These are phyloP conservation scores for Thysanoteuthis rhombus DNA, from an alignment of 2,888 invertebrate genomes.

Conservation along the genomic window DNA sequence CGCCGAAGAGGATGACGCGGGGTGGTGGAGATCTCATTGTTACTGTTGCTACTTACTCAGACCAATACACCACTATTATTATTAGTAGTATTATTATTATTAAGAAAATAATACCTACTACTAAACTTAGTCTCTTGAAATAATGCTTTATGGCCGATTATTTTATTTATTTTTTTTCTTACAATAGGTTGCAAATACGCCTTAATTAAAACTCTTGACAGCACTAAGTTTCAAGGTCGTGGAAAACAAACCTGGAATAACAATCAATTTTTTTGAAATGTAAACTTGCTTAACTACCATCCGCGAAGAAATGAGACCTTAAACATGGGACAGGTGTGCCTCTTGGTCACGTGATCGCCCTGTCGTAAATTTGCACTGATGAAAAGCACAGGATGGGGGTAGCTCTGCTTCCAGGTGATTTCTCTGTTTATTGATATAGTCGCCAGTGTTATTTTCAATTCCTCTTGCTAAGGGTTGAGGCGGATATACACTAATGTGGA, in stretches of 20 bases:
- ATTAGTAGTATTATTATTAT: too few relatives aligned
- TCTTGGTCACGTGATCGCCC: neutral
- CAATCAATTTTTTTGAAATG: neutral
- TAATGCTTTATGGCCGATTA: too few relatives aligned
- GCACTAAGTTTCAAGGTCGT: neutral
- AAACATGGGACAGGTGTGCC: neutral
- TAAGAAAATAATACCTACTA: too few relatives aligned
- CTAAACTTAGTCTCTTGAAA: too few relatives aligned
- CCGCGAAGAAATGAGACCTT: neutral
- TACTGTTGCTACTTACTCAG: neutral
- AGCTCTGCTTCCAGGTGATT: too few relatives aligned
- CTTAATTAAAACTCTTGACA: neutral
- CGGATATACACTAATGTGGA: too few relatives aligned
- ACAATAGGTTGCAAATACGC: neutral
- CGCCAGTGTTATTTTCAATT: too few relatives aligned
- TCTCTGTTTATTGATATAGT: too few relatives aligned
- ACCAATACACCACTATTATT: neutral
- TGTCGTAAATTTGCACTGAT: neutral
- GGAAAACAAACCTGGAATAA: neutral
- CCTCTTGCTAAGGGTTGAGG: too few relatives aligned
- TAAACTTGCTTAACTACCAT: neutral
- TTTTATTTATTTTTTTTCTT: too few relatives aligned
- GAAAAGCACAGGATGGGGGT: neutral
- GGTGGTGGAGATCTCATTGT: neutral
- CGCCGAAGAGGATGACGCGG: neutral